These are phyloP conservation scores for Harpegnathos saltator DNA, from an alignment of 1,140 invertebrate species.

Conservation along the genomic window DNA sequence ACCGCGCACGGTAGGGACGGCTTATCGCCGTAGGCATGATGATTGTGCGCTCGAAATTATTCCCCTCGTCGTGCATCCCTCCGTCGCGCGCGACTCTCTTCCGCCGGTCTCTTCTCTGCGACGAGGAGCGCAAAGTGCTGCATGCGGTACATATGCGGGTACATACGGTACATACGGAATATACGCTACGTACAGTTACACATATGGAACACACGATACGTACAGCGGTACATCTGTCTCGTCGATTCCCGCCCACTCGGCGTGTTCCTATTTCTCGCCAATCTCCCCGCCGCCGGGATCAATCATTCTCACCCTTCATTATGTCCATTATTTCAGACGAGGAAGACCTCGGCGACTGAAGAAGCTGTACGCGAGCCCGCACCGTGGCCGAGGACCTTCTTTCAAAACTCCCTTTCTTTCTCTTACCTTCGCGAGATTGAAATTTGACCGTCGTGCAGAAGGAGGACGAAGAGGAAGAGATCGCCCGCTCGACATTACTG, in stretches of 20 bases:
- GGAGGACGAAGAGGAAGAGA: too few species aligned
- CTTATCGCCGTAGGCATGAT: background rate
- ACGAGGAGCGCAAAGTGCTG: background rate
- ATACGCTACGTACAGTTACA: too few species aligned
- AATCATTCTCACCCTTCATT: conserved; percentile 14
- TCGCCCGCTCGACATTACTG: background rate
- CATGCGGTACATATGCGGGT: too few species aligned
- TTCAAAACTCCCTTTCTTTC: too few species aligned
- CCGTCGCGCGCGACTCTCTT: too few species aligned
- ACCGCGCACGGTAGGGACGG: background rate
- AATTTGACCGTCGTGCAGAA: too few species aligned
- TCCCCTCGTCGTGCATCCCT: background rate
- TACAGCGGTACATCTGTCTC: too few species aligned
- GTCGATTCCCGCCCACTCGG: background rate
- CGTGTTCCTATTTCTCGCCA: conserved; percentile 7
- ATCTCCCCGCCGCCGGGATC: conserved; percentile 38
- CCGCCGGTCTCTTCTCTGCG: background rate
- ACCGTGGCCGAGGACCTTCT: background rate
- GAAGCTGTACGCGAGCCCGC: too few species aligned
- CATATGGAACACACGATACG: too few species aligned
- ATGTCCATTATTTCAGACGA: conserved; percentile 33
- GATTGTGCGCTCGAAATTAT: conserved; percentile 4
- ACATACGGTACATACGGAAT: too few species aligned
- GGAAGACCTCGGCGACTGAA: background rate
- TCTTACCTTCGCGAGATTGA: too few species aligned